phyloP scores from a whole-genome alignment of 2,113 vertebrate species.

The Okapia johnstoni region DNA sequence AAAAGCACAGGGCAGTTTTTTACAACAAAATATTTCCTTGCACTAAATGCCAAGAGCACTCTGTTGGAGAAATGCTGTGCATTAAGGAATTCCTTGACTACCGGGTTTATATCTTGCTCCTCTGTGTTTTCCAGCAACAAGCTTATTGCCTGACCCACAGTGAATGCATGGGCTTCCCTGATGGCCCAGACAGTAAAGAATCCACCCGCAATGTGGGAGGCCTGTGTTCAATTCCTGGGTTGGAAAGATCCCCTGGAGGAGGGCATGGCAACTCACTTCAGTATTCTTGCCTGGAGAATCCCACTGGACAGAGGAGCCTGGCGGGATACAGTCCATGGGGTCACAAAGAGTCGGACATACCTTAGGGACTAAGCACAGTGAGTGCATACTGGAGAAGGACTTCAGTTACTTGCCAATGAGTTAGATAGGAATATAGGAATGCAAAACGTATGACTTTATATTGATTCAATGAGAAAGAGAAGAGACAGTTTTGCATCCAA shows the following conservation, averaged over 20 bases:
- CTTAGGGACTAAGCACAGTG: not conserved
- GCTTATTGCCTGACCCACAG: not conserved
- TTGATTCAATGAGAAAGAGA: not conserved
- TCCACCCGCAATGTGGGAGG: not conserved
- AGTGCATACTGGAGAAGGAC: not conserved
- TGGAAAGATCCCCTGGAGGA: not conserved
- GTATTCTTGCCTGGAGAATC: not conserved
- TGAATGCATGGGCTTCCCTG: not conserved
- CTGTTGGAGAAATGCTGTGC: not conserved
- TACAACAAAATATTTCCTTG: not conserved
- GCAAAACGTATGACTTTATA: not conserved
- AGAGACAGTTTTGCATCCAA: not conserved
- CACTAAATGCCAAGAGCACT: not conserved
- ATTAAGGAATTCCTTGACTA: not conserved
- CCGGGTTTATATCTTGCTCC: rapidly evolving
- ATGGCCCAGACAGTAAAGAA: not conserved
- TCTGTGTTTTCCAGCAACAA: not conserved
- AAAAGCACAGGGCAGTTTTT: not conserved
- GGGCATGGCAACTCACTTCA: not conserved
- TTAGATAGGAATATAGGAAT: not conserved
- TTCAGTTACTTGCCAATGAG: not conserved
- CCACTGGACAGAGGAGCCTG: not conserved
- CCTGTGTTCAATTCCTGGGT: not conserved
- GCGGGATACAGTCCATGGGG: not conserved
- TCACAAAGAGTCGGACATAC: not conserved